A percentile compares a stretch with the other conserved stretches of the same genome.
Conservation (phyloP, 2,113 vertebrate species). For the Petaurus breviceps region DNA sequence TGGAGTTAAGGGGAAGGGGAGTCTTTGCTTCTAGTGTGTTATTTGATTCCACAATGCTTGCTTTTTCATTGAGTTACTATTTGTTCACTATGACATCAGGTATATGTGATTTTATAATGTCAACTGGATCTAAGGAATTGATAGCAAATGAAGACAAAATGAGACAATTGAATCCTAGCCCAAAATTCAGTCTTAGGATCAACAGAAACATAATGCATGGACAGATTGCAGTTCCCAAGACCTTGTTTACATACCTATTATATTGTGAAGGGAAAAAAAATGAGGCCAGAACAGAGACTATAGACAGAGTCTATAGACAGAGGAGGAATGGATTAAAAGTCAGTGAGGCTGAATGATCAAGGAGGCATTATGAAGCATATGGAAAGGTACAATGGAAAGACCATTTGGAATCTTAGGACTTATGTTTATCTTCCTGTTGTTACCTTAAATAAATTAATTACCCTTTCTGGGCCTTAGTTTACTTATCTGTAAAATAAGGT, state of each 20-base stretch:
- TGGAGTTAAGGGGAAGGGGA: neutral
- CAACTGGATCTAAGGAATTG: neutral
- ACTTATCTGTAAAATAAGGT: neutral
- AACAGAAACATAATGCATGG: neutral
- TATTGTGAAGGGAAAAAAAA: neutral
- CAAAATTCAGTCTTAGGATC: neutral
- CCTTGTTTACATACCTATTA: neutral
- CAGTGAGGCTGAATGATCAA: neutral
- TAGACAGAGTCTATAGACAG: neutral
- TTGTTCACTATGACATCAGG: neutral
- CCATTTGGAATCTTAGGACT: neutral
- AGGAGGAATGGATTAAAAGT: neutral
- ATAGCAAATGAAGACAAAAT: neutral
- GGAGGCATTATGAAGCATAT: neutral
- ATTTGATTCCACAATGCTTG: neutral
- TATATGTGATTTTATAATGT: neutral
- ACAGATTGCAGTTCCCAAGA: neutral
- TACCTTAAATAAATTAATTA: no score
- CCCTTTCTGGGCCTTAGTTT: no score
- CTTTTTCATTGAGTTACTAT: neutral
- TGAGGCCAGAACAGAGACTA: neutral
- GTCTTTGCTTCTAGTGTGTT: neutral
- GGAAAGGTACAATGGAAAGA: neutral
- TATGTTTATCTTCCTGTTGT: neutral
- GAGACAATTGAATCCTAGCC: neutral